Percentiles rank a stretch among this genome's conserved stretches.
These are phyloP conservation scores for Scleropages formosus DNA, from an alignment of 2,797 vertebrate species.

Conservation along the genomic window DNA sequence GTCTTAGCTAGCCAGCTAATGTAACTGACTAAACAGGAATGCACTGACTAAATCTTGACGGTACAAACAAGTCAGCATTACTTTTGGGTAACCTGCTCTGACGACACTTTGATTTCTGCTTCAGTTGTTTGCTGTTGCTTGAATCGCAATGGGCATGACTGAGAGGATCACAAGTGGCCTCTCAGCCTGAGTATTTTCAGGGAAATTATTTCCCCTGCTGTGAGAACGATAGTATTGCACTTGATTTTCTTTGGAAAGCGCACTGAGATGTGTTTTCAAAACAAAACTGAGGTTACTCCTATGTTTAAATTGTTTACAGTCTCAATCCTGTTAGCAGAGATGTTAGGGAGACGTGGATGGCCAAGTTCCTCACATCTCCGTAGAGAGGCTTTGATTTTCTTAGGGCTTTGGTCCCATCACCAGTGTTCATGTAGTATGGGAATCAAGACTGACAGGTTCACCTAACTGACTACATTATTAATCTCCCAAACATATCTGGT, in stretches of 20 bases:
- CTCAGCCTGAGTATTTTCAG: background rate
- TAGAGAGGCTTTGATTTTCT: background rate
- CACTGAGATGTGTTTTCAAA: background rate
- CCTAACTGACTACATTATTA: background rate
- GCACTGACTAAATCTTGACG: background rate
- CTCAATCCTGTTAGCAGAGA: background rate
- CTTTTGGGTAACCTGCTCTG: background rate
- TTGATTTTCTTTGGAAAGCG: background rate
- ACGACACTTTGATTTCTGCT: slow-evolving; percentile 2
- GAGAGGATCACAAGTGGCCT: background rate
- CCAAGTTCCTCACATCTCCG: background rate
- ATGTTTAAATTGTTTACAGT: background rate
- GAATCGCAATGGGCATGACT: background rate
- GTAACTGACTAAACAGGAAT: slow-evolving; percentile 5
- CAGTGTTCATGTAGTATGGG: background rate
- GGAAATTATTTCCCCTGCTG: background rate
- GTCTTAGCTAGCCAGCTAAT: background rate
- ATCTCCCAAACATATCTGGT: background rate
- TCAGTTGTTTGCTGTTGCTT: slow-evolving; percentile 1
- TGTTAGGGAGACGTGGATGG: background rate
- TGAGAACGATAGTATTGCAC: background rate
- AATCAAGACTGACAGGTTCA: background rate
- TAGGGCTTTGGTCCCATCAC: background rate
- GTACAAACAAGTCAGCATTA: slow-evolving; percentile 12
- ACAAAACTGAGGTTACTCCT: background rate